Conservation (phyloP, 2,888 invertebrate species). For the Andrena trimmerana region DNA sequence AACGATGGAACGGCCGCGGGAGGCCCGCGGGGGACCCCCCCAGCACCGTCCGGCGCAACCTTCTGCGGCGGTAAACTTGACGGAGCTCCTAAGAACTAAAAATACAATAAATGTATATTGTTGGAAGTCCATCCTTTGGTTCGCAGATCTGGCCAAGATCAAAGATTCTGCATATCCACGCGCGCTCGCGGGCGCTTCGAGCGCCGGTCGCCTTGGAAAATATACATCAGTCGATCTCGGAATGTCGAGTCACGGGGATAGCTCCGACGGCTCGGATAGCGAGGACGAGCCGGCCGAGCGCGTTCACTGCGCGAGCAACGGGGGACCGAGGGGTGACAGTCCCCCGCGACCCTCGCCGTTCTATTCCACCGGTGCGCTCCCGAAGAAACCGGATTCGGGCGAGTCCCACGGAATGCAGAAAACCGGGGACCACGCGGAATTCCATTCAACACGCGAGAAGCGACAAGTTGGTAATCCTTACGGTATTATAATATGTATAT, state of each 20-base stretch:
- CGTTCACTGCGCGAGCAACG: background rate
- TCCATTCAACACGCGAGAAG: conserved; percentile 24
- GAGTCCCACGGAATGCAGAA: background rate
- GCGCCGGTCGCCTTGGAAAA: conserved; percentile 40
- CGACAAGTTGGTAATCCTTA: conserved; percentile 62
- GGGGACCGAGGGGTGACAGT: background rate
- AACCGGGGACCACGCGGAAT: background rate
- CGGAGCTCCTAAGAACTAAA: conserved; percentile 13
- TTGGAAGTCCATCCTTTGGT: conserved; percentile 28
- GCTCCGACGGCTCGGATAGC: conserved; percentile 74
- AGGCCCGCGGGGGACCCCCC: conserved; percentile 3
- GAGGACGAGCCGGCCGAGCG: conserved; percentile 65
- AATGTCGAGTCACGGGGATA: conserved; percentile 82
- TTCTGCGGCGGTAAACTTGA: conserved; percentile 22
- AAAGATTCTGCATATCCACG: conserved; percentile 58
- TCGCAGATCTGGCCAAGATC: conserved; percentile 59
- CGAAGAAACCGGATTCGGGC: conserved; percentile 7
- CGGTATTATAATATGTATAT: background rate
- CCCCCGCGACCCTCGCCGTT: conserved; percentile 9
- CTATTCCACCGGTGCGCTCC: background rate
- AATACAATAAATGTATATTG: conserved; percentile 50
- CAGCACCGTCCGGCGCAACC: background rate
- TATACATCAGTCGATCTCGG: conserved; percentile 76
- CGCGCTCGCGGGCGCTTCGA: conserved; percentile 46
- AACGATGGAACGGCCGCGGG: background rate